Evolutionary conservation across 2,113 vertebrate genomes (phyloP), one percentile per base, ranked within the genome.

Genomic region (Sporophila hypoxantha): DNA sequence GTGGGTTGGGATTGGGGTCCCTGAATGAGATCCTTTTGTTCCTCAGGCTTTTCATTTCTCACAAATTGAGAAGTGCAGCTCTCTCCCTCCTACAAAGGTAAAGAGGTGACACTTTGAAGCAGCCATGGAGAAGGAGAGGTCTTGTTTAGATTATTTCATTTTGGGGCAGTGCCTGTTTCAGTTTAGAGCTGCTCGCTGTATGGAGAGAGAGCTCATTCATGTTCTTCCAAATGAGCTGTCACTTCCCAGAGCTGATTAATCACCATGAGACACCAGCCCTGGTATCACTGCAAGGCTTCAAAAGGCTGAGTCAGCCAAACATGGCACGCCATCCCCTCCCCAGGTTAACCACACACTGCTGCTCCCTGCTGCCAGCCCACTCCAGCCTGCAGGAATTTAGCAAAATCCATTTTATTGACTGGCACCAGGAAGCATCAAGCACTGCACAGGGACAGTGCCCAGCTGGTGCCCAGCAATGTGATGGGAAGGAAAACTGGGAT

Each of bases 381-480:
- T 32, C 1, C 4, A 14, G 32, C 8, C 77, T 29, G 22, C 6
- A 34, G 80, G 61, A 53, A 34, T 44, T 67, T 0, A 85, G 29
- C 39, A 62, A 49, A 60, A 88, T 15, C 36, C 25, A 0, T n/a
- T 67, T 41, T 2, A 13, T 3, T 37, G 77, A 10, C 26, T 17
- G 37, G 70, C 46, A 65, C 8, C 37, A 4, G 83, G 47, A 41
- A 23, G 66, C 50, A 36, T 91, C 61, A 13, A 27, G 44, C 74
- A 4, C 66, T 75, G 18, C 19, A 0, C 10, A 0, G 1, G 18
- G 17, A 0, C 10, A 0, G 1, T 39, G 62, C 59, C 76, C 71
- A 32, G 62, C 47, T 34, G 6, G 23, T 57, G 55, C 64, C 55
- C 80, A 39, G n/a, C n/a, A n/a, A n/a, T n/a, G n/a, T n/a, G n/a